phyloP scores from a whole-genome alignment of 2,113 vertebrate genomes.

The Papio anubis region DNA sequence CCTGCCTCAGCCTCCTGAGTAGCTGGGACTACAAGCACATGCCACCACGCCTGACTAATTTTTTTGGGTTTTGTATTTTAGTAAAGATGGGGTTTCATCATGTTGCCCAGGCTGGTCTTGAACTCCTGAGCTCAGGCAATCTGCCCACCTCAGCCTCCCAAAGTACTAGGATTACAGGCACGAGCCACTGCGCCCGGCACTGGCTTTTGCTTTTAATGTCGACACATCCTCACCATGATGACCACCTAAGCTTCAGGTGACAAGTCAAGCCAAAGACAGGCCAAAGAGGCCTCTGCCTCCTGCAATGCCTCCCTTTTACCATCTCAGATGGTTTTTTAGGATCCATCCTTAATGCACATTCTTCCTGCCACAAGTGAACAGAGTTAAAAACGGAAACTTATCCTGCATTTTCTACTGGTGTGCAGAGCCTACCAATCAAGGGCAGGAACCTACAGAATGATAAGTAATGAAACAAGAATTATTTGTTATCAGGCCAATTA shows the following conservation, averaged over 20 bases:
- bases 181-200: accelerated
- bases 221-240: not conserved
- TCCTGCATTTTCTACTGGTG: not conserved
- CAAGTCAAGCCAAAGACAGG: not conserved
- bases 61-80: too few relatives aligned
- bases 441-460: not conserved
- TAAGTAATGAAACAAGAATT: conserved; percentile 54
- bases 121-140: too few relatives aligned
- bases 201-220: not conserved
- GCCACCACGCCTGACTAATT: too few relatives aligned
- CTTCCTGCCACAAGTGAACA: not conserved
- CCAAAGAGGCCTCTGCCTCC: not conserved
- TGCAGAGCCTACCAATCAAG: not conserved
- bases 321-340: not conserved
- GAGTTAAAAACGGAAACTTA: conserved; percentile 6
- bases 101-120: too few relatives aligned
- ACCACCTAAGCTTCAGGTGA: not conserved
- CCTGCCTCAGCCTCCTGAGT: too few relatives aligned
- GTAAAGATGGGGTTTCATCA: too few relatives aligned
- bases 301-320: not conserved
- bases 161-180: too few relatives aligned
- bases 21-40: too few relatives aligned
- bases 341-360: not conserved
- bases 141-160: too few relatives aligned
- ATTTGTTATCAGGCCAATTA: conserved; percentile 32